phyloP scores from a whole-genome alignment of 2,797 vertebrate genomes.

The Microcaecilia unicolor region DNA sequence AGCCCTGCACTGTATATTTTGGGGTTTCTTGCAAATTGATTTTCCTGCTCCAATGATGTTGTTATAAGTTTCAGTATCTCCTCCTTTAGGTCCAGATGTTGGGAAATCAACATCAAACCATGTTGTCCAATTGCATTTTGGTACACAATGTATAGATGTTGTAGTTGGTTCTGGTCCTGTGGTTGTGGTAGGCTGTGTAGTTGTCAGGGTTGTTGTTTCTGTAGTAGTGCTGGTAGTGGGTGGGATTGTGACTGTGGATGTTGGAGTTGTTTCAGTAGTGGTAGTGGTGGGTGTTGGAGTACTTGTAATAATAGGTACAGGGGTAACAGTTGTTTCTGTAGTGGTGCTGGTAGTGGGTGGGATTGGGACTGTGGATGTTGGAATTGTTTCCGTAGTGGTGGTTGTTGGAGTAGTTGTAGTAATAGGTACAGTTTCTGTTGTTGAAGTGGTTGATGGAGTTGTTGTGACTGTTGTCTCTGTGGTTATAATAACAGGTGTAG shows the following conservation, averaged over 20 bases:
- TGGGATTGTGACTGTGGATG: rapidly evolving
- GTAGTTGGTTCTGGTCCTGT: not conserved
- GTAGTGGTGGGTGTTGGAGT: too few species aligned
- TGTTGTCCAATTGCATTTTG: slow-evolving; percentile 23
- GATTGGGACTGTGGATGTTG: not conserved
- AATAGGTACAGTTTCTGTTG: rapidly evolving
- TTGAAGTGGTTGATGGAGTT: not conserved
- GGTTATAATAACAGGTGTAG: not conserved
- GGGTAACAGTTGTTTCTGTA: not conserved
- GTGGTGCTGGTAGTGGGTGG: not conserved
- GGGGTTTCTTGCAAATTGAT: not conserved
- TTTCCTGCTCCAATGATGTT: not conserved
- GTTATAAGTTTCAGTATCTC: slow-evolving; percentile 5
- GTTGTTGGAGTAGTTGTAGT: not conserved
- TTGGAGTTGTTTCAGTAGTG: rapidly evolving
- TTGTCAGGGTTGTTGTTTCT: too few species aligned
- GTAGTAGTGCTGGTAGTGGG: too few species aligned
- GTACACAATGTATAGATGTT: not conserved
- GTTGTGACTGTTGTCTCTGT: not conserved
- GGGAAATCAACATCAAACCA: not conserved
- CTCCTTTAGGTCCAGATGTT: not conserved
- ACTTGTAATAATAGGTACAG: not conserved
- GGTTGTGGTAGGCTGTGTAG: not conserved
- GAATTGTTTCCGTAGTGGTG: too few species aligned
- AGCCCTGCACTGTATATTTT: not conserved